Conservation (phyloP, 2,797 vertebrate species). For the Hozukius guyotensis region DNA sequence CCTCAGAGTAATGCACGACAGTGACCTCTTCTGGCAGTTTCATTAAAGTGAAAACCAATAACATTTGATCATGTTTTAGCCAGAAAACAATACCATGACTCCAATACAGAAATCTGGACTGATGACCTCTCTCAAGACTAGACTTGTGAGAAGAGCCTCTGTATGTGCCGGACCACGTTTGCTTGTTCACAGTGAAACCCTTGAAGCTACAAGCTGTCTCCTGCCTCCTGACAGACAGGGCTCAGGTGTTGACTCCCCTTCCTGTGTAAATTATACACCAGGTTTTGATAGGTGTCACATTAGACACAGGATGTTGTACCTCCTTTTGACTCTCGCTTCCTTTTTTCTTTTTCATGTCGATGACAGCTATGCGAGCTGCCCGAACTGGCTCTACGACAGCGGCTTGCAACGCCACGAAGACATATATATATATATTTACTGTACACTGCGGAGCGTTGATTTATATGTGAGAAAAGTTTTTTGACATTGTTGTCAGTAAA, state of each 20-base stretch:
- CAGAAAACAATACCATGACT: not conserved
- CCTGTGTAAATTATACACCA: conserved; percentile 53
- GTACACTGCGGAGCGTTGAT: not conserved
- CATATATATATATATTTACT: not conserved
- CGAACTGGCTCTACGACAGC: not conserved
- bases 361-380: conserved; percentile 8
- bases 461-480: rapidly evolving
- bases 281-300: conserved; percentile 48
- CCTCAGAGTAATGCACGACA: no score
- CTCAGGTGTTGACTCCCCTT: conserved; percentile 52
- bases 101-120: not conserved
- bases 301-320: conserved; percentile 38
- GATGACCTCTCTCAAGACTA: not conserved
- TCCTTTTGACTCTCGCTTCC: not conserved
- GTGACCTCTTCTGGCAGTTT: conserved; percentile 9
- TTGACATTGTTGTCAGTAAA: not conserved
- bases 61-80: not conserved
- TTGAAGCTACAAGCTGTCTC: conserved; percentile 42
- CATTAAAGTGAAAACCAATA: not conserved
- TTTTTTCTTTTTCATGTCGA: not conserved
- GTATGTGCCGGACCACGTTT: not conserved
- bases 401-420: not conserved
- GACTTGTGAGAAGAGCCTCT: not conserved
- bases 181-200: conserved; percentile 17
- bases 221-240: conserved; percentile 38